phyloP scores from a whole-genome alignment of 2,113 vertebrate genomes.

The Choloepus hoffmanni region DNA sequence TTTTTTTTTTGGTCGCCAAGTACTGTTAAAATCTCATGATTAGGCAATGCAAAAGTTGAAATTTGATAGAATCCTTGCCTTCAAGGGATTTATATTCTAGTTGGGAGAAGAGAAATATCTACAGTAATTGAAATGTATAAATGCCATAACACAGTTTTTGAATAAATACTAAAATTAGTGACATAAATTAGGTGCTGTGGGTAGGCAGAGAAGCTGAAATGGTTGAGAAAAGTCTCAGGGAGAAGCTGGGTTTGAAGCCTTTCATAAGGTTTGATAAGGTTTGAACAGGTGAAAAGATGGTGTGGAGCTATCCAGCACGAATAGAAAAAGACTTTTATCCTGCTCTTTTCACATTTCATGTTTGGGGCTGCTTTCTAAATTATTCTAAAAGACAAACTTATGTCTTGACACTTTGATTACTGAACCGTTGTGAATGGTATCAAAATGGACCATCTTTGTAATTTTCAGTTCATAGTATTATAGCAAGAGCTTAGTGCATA shows the following conservation, averaged over 20 bases:
- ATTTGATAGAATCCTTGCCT: background rate
- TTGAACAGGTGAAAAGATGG: background rate
- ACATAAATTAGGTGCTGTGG: background rate
- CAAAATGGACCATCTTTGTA: constrained; percentile 28
- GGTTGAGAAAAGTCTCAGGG: background rate
- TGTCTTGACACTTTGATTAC: background rate
- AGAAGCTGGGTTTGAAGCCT: background rate
- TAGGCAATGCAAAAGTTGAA: constrained; percentile 18
- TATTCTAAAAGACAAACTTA: background rate
- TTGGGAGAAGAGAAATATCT: background rate
- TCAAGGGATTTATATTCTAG: constrained; percentile 37
- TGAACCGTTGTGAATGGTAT: background rate
- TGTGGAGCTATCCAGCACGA: background rate
- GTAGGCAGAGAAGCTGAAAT: background rate
- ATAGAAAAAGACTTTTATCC: background rate
- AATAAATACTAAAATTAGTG: background rate
- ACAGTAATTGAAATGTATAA: background rate
- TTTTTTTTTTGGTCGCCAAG: background rate
- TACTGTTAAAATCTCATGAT: constrained; percentile 43
- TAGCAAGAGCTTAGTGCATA: background rate
- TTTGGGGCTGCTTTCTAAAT: constrained; percentile 33
- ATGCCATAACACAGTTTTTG: background rate
- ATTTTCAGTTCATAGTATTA: constrained; percentile 39
- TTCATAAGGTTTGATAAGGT: background rate
- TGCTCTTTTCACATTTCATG: background rate